phyloP scores from a whole-genome alignment of 2,888 invertebrate genomes.

The Rhopalosiphum nymphaeae region DNA sequence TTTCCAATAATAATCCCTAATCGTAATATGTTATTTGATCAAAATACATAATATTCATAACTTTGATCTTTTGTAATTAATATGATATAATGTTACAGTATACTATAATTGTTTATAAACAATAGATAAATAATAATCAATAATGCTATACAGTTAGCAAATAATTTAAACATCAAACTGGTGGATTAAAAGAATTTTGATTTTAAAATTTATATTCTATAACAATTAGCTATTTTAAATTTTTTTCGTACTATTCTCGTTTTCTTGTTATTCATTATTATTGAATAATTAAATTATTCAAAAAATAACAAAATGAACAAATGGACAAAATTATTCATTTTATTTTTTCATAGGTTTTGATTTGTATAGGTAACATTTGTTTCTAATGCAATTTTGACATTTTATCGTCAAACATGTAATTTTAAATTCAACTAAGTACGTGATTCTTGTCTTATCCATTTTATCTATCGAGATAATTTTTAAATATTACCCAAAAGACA shows the following conservation, averaged over 20 bases:
- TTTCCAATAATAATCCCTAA: background rate
- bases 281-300: too few species aligned
- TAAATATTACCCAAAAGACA: background rate
- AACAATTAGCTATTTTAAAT: background rate
- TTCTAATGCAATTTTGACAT: background rate
- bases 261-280: background rate
- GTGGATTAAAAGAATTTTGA: background rate
- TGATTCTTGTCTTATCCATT: background rate
- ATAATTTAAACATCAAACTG: background rate
- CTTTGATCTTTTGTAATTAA: background rate
- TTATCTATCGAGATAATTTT: background rate
- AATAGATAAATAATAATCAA: too few species aligned
- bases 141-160: background rate
- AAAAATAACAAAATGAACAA: too few species aligned
- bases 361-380: background rate
- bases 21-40: background rate
- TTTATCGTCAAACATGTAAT: background rate
- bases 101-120: too few species aligned
- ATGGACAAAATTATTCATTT: too few species aligned
- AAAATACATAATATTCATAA: background rate
- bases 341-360: background rate
- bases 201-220: background rate
- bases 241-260: background rate
- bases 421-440: background rate
- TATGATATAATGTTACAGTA: background rate